Base-by-base conservation (phyloP, 1,140 invertebrate genomes). In the Eciton burchellii region DNA sequence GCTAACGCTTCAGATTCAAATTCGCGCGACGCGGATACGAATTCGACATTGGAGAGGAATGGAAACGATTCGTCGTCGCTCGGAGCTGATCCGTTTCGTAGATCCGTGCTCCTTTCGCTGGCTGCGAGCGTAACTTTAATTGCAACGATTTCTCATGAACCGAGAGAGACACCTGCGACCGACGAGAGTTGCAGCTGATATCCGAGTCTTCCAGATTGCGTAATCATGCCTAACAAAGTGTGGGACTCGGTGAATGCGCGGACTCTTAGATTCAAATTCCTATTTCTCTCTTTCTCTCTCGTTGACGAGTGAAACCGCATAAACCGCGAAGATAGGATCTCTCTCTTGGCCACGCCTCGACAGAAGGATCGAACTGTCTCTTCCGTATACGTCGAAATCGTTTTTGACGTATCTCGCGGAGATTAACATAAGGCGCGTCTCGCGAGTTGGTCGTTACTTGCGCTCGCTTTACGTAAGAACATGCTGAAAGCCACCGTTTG, bases 141-240 rank as follows among this genome's bases (percentile, higher is more conserved):
- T 87, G 84, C 71, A 88, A 84, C 68, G 73, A 86, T 81, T 70
- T 84, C 68, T 54, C 29, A 56, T 41, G 62, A 70, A 81, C 65
- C 43, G 57, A 84, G 73, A 87, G 82, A 88, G 77, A 88, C 85
- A 87, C 85, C 85, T 88, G 87, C 82, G 63, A 79, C 62, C 52
- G 73, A 82, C 66, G 29, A 73, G 70, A 59, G 66, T 35, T 66
- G 73, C 83, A 83, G 72, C 79, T 83, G 83, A 82, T 82, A 86
- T 60, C 66, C 70, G 79, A 83, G 79, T 88, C 79, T 87, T 85
- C 86, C 71, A 87, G 81, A 87, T 88, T 88, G 68, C 87, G 74
- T 71, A 85, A 45, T 76, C 65, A 81, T 86, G 65, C 63, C 81
- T 88, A 87, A 62, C 85, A 59, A 65, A 88, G 82, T 88, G 70